These are phyloP conservation scores for Geopemphigus sp. DNA, from an alignment of 1,140 invertebrate species.

Conservation along the genomic window DNA sequence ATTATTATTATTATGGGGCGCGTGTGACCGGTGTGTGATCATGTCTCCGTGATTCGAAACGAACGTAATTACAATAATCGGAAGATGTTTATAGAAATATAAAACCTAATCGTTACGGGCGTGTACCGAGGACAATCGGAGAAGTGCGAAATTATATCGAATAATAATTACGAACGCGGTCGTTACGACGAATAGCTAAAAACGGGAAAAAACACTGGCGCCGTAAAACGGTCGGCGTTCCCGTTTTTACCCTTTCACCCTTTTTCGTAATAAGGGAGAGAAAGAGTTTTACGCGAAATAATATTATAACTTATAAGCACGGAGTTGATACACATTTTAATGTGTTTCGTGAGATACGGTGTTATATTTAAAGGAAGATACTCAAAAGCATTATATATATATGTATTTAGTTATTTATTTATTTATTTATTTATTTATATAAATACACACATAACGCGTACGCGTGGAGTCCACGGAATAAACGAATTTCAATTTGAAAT, in stretches of 20 bases:
- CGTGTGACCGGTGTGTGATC: no score
- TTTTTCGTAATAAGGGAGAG: neutral
- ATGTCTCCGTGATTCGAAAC: no score
- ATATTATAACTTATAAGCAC: conserved; percentile 25
- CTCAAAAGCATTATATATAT: conserved; percentile 1
- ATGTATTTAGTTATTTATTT: no score
- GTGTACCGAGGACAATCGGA: neutral
- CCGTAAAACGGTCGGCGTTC: neutral
- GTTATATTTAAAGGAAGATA: conserved; percentile 2
- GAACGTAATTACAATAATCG: neutral
- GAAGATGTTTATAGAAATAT: neutral
- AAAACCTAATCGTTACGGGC: neutral
- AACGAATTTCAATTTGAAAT: conserved; percentile 25
- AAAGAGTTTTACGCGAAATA: conserved; percentile 1
- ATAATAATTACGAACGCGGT: neutral
- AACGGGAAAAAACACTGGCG: neutral
- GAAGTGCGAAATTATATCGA: conserved; percentile 1
- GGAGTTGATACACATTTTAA: conserved; percentile 19
- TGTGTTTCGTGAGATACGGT: neutral
- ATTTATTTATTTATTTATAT: no score
- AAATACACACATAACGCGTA: neutral
- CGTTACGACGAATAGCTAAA: neutral
- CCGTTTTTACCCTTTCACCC: neutral
- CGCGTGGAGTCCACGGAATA: neutral
- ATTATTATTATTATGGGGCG: no score